phyloP scores from a whole-genome alignment of 1,140 invertebrate genomes.

The Lasaia peninsularis region DNA sequence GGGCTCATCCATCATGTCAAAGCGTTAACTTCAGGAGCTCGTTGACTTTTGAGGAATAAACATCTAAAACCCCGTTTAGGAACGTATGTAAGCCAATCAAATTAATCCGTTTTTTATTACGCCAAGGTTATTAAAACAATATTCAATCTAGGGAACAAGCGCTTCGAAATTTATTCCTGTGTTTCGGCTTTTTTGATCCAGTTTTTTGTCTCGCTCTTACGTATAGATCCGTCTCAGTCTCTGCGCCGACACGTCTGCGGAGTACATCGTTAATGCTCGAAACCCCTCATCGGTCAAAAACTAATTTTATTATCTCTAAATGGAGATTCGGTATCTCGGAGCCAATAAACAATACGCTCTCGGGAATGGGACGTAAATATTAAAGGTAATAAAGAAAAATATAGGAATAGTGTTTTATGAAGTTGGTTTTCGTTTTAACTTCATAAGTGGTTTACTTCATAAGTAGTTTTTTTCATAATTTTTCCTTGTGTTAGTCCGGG shows the following conservation, averaged over 20 bases:
- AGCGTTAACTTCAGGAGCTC: constrained; percentile 55
- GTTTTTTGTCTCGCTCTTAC: constrained; percentile 32
- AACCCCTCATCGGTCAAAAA: constrained; percentile 26
- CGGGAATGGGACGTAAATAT: not conserved
- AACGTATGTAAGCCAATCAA: constrained; percentile 31
- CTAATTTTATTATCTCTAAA: constrained; percentile 36
- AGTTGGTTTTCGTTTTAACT: no score
- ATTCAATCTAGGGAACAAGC: constrained; percentile 21
- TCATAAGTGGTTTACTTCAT: no score
- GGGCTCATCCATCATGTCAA: constrained; percentile 67
- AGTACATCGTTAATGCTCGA: constrained; percentile 24
- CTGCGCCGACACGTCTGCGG: constrained; percentile 55
- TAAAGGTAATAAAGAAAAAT: constrained; percentile 6
- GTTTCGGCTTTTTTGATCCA: constrained; percentile 24
- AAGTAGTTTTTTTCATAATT: no score
- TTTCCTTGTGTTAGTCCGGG: no score
- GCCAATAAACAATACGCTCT: constrained; percentile 5
- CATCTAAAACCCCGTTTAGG: constrained; percentile 45
- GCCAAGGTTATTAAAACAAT: constrained; percentile 28
- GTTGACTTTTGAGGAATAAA: constrained; percentile 38
- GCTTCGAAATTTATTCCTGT: constrained; percentile 18
- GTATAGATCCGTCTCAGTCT: constrained; percentile 29
- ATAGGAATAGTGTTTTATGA: no score
- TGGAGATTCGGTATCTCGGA: constrained; percentile 14
- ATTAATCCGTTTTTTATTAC: constrained; percentile 38